Conservation (phyloP, 2,888 invertebrate species). For the Stictocephala bisonia region DNA sequence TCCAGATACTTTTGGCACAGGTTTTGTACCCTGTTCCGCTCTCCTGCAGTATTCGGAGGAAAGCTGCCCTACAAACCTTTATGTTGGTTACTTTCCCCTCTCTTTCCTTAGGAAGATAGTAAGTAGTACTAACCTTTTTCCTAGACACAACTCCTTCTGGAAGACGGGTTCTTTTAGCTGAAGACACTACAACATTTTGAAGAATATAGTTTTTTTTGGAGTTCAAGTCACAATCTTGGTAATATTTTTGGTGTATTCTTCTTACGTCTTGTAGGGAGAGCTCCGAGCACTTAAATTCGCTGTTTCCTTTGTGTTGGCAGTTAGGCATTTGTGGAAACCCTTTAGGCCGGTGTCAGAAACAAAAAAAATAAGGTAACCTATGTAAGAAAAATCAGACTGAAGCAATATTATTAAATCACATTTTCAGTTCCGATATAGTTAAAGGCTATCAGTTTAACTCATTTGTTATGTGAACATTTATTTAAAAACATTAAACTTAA, state of each 20-base stretch:
- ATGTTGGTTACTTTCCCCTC: background rate
- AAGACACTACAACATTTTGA: conserved; percentile 14
- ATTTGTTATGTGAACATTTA: no score
- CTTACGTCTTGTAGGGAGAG: conserved; percentile 19
- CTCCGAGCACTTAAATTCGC: conserved; percentile 7
- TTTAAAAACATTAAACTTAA: no score
- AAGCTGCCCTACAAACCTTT: background rate
- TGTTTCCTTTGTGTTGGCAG: conserved; percentile 19
- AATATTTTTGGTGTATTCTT: conserved; percentile 14
- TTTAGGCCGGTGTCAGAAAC: conserved; percentile 25
- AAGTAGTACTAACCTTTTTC: conserved; percentile 15
- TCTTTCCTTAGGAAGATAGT: conserved; percentile 2
- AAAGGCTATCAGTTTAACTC: no score
- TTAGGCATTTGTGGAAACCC: conserved; percentile 24
- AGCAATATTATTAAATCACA: no score
- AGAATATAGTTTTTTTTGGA: conserved; percentile 26
- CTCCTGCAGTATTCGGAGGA: conserved; percentile 7
- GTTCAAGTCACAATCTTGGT: background rate
- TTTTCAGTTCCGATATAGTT: no score
- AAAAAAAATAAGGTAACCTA: no score
- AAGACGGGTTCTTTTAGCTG: background rate
- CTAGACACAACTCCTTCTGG: background rate
- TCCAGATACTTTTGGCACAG: conserved; percentile 24
- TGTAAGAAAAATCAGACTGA: no score
- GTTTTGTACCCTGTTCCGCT: background rate